phyloP scores from a whole-genome alignment of 2,888 invertebrate genomes.

The Xylophagus ater region DNA sequence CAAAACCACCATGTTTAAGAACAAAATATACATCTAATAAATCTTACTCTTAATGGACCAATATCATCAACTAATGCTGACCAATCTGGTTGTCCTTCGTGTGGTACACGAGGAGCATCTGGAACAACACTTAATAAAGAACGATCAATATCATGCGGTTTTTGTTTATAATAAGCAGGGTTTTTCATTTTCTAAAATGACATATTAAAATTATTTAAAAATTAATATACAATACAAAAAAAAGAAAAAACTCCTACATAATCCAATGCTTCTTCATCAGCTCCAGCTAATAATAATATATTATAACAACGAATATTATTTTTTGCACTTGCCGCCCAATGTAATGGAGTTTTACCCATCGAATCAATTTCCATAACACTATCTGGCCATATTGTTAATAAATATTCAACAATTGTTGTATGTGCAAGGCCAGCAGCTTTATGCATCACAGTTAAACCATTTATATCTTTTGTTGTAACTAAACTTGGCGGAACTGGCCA shows the following conservation, averaged over 20 bases:
- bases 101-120: conserved; percentile 70
- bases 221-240: background rate
- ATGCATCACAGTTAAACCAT: conserved; percentile 77
- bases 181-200: conserved; percentile 58
- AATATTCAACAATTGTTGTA: conserved; percentile 60
- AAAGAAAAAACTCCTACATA: conserved; percentile 50
- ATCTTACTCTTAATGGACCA: conserved; percentile 24
- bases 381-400: conserved; percentile 56
- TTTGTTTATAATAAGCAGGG: conserved; percentile 65
- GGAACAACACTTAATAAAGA: conserved; percentile 58
- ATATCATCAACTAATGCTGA: conserved; percentile 42
- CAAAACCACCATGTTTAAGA: background rate
- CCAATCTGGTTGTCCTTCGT: conserved; percentile 51
- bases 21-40: background rate
- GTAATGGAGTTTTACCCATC: conserved; percentile 77
- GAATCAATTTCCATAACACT: conserved; percentile 60
- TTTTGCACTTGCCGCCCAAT: conserved; percentile 73
- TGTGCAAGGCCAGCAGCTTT: conserved; percentile 80
- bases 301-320: conserved; percentile 69
- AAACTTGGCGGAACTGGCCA: conserved; percentile 61
- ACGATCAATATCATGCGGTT: conserved; percentile 65
- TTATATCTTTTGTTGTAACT: conserved; percentile 62
- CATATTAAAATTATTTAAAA: conserved; percentile 7
- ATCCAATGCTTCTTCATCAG: conserved; percentile 72
- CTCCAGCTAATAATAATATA: conserved; percentile 66